phyloP scores from a whole-genome alignment of 2,888 invertebrate genomes.

The Petrolisthes manimaculis region DNA sequence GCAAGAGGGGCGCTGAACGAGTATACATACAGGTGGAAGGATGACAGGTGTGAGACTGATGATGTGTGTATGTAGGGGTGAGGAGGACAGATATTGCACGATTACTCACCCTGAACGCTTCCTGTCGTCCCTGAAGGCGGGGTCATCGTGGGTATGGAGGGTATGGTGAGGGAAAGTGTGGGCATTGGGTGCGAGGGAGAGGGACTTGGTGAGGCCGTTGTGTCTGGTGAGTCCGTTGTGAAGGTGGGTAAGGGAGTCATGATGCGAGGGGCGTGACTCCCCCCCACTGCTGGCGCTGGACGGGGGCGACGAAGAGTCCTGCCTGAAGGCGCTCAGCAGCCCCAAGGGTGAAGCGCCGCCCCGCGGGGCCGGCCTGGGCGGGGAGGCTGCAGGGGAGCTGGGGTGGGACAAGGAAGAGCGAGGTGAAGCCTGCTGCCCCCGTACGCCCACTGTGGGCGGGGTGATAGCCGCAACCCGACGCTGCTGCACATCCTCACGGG shows the following conservation, averaged over 20 bases:
- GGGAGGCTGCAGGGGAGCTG: slow-evolving; percentile 48
- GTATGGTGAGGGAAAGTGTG: slow-evolving; percentile 29
- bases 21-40: no score
- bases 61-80: no score
- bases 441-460: slow-evolving; percentile 38
- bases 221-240: slow-evolving; percentile 32
- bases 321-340: slow-evolving; percentile 48
- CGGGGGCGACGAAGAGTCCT: slow-evolving; percentile 49
- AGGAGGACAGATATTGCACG: not conserved
- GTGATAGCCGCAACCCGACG: slow-evolving; percentile 31
- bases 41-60: no score
- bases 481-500: slow-evolving; percentile 34
- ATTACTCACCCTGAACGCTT: slow-evolving; percentile 57
- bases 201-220: slow-evolving; percentile 49
- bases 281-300: slow-evolving; percentile 14
- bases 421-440: slow-evolving; percentile 51
- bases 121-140: slow-evolving; percentile 52
- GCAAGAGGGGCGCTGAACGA: no score
- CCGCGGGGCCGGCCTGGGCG: not conserved
- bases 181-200: slow-evolving; percentile 46
- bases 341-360: slow-evolving; percentile 45
- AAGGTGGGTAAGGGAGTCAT: slow-evolving; percentile 31
- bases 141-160: slow-evolving; percentile 46
- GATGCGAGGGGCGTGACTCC: slow-evolving; percentile 2
- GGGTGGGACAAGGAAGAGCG: slow-evolving; percentile 41